Percentiles rank a stretch among this genome's conserved stretches.
These are phyloP conservation scores for Danaus chrysippus DNA, from an alignment of 2,888 invertebrate species.

Conservation along the genomic window DNA sequence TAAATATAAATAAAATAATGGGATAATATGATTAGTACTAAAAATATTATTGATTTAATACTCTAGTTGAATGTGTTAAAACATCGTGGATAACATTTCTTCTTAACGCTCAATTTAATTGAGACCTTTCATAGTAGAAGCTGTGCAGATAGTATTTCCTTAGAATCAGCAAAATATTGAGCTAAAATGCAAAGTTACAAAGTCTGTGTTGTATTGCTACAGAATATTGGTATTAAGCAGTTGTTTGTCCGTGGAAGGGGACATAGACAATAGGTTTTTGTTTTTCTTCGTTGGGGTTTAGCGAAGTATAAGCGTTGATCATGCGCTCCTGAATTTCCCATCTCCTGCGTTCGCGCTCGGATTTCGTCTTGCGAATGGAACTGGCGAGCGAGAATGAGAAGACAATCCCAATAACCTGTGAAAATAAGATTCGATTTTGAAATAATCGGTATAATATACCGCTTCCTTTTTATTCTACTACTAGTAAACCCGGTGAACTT, in stretches of 20 bases:
- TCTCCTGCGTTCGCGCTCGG: constrained; percentile 83
- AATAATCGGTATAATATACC: not conserved
- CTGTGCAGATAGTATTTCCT: too few species aligned
- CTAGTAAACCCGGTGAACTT: too few species aligned
- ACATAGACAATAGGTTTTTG: constrained; percentile 65
- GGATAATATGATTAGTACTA: too few species aligned
- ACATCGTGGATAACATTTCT: too few species aligned
- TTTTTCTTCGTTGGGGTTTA: constrained; percentile 63
- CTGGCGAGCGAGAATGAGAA: constrained; percentile 94
- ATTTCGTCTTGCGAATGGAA: constrained; percentile 88
- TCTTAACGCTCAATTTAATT: too few species aligned
- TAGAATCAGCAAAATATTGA: too few species aligned
- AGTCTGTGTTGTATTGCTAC: not conserved
- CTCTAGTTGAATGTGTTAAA: too few species aligned
- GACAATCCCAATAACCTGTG: constrained; percentile 89
- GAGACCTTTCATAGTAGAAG: too few species aligned
- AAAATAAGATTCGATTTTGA: constrained; percentile 36
- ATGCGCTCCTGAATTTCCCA: constrained; percentile 83
- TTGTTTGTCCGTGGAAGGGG: constrained; percentile 71
- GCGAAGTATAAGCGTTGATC: constrained; percentile 71
- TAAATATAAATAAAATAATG: too few species aligned
- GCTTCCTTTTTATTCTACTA: not conserved
- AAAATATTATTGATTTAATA: too few species aligned
- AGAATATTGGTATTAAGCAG: constrained; percentile 42
- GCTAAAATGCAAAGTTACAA: too few species aligned